Evolutionary conservation across 2,888 invertebrate genomes (phyloP).

Genomic region (Byasa hedistus): DNA sequence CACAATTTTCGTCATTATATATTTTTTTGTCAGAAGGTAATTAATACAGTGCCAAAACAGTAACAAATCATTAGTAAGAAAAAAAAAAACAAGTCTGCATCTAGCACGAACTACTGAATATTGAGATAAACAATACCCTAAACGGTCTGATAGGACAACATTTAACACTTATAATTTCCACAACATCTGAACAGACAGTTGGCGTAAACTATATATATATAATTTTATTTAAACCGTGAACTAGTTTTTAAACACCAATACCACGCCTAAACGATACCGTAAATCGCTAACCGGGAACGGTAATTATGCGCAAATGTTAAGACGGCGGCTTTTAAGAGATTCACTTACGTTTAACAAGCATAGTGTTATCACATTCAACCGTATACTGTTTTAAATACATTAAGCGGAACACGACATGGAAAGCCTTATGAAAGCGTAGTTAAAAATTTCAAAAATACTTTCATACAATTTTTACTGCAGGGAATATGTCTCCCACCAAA

Average conservation of each 20-base stretch:
- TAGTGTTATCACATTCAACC: slow-evolving; percentile 24
- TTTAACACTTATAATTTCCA: slow-evolving; percentile 70
- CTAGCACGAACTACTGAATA: slow-evolving; percentile 76
- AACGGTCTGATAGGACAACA: slow-evolving; percentile 59
- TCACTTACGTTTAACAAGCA: slow-evolving; percentile 9
- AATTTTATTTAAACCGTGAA: slow-evolving; percentile 51
- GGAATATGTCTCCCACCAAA: too few species aligned
- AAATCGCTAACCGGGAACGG: slow-evolving; percentile 50
- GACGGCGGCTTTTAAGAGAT: slow-evolving; percentile 26
- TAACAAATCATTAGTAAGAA: slow-evolving; percentile 80
- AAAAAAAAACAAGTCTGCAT: slow-evolving; percentile 68
- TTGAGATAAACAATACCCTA: slow-evolving; percentile 65
- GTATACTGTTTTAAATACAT: slow-evolving; percentile 14
- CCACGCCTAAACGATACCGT: slow-evolving; percentile 68
- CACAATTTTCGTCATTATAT: slow-evolving; percentile 73
- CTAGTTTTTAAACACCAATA: slow-evolving; percentile 72
- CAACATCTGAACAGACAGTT: slow-evolving; percentile 73
- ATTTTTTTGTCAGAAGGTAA: slow-evolving; percentile 80
- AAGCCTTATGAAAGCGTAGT: too few species aligned
- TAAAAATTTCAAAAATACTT: too few species aligned
- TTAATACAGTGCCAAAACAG: slow-evolving; percentile 80
- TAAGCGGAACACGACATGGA: background rate
- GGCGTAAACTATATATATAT: slow-evolving; percentile 48
- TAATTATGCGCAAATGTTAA: slow-evolving; percentile 50
- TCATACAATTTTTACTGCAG: too few species aligned